A percentile compares a stretch with the other conserved stretches of the same genome.
Conservation (phyloP, 2,797 vertebrate species). For the Bradypodion pumilum region DNA sequence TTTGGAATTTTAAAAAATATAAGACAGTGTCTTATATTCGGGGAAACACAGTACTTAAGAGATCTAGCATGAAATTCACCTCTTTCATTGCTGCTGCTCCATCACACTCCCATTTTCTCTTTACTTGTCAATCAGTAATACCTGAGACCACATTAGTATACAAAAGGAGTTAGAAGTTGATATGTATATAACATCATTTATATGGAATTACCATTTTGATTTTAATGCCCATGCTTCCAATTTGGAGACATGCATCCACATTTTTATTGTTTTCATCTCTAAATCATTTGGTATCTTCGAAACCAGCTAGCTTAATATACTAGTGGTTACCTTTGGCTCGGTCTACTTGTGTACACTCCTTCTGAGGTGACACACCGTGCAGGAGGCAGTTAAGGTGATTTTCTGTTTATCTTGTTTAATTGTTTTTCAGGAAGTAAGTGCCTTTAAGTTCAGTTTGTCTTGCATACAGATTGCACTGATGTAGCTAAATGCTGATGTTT, state of each 20-base stretch:
- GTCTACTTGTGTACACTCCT: not conserved
- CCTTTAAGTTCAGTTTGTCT: not conserved
- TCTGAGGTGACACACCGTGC: not conserved
- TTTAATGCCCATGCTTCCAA: not conserved
- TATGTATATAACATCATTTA: not conserved
- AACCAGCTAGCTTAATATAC: not conserved
- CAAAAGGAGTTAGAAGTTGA: too few species aligned
- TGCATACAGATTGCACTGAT: not conserved
- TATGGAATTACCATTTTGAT: not conserved
- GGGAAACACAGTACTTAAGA: too few species aligned
- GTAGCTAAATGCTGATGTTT: too few species aligned
- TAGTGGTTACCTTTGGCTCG: not conserved
- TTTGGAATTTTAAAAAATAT: too few species aligned
- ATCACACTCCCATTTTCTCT: too few species aligned
- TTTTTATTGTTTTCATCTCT: not conserved
- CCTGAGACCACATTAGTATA: not conserved
- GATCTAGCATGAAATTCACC: not conserved
- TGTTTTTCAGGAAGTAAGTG: not conserved
- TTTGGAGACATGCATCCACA: not conserved
- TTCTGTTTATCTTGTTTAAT: not conserved
- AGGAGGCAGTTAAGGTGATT: too few species aligned
- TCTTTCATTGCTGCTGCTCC: not conserved
- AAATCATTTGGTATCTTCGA: not conserved
- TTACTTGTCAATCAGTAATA: not conserved
- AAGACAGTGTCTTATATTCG: too few species aligned